Base-by-base conservation (phyloP, 1,140 invertebrate genomes). In the Drosophila equinoxialis region DNA sequence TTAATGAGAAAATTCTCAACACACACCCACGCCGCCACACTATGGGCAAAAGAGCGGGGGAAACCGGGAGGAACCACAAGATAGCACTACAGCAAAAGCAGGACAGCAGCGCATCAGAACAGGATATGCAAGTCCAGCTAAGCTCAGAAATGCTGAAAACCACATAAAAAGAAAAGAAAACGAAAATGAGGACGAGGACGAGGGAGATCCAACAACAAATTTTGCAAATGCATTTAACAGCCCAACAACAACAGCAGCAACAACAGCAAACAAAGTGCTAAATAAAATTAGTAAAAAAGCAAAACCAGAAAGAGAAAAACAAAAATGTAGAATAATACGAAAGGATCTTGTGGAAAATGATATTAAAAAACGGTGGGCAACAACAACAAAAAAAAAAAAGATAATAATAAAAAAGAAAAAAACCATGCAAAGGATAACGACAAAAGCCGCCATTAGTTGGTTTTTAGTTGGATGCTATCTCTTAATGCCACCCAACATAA, bases 1-100 rank as follows among this genome's bases (percentile, higher is more conserved):
- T 87, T 87, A 87, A 89, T 87, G 83, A 87, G 83, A 89, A 87
- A 87, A 87, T 87, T 87, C 83, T 80, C 83, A 65, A 78, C 84
- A 87, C 87, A 70, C 45, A 48, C 45, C 5, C 35, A 37, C 35
- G 71, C 79, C 79, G 3, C n/a, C 30, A 58, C 55, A 35, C 3
- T 11, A 3, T 39, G 35, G 77, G 73, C 86, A 87, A 51, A 20
- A 51, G 17, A 51, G 10, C 4, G 2, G 14, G 14, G 17, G 17
- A 23, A 3, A 26, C 23, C 3, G 23, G 14, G 7, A 48, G 14
- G 7, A 87, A 80, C 83, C 84, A 26, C 79, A 83, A 87, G 83
- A 87, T 87, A 87, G 79, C 83, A 82, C 79, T 35, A 48, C 66
- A 41, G 51, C 48, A 35, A 71, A 57, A 64, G 51, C 42, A 61